Evolutionary conservation across 2,888 invertebrate species (phyloP), one percentile per base, ranked within the genome.

Genomic region (Drymonia ruficornis): DNA sequence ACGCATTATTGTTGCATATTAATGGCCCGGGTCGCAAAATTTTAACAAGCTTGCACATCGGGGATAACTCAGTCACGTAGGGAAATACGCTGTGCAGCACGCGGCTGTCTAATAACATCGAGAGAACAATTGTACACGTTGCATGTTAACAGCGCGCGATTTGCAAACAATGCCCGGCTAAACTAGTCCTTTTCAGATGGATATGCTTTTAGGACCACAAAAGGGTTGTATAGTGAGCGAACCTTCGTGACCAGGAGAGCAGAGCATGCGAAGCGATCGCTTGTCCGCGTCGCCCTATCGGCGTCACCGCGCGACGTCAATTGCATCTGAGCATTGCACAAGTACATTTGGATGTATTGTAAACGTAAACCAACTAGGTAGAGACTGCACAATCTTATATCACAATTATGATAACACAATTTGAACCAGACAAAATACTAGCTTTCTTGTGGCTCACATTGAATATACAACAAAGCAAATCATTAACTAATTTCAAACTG

Each of bases 191-290:
- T 84, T 79, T 79, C 70, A 75, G 72, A 18, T 29, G 7, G 12
- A 13, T 64, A 61, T 65, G 63, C 63, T 75, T 83, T 82, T 84
- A 87, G 86, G 83, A 83, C 86, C 78, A 82, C 81, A 80, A 86
- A 90, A 90, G 89, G 90, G 90, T 89, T 90, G 84, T 81, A 74
- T 79, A 72, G 76, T 75, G 73, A 78, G 67, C 79, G 82, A 87
- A 90, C 87, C 89, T 90, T 89, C 73, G 65, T 50, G 74, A 89
- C 86, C 76, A 89, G 88, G 88, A 76, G 67, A 68, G 63, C 83
- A 90, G 78, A 83, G 67, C 53, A 40, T 52, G 62, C 60, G 63
- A 82, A 74, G 83, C 70, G 84, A 70, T 83, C 63, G 71, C 53
- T 65, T 70, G 69, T 61, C 70, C 71, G 61, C 71, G 77, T 73